phyloP scores from a whole-genome alignment of 2,797 vertebrate species.

The Microchirus variegatus region DNA sequence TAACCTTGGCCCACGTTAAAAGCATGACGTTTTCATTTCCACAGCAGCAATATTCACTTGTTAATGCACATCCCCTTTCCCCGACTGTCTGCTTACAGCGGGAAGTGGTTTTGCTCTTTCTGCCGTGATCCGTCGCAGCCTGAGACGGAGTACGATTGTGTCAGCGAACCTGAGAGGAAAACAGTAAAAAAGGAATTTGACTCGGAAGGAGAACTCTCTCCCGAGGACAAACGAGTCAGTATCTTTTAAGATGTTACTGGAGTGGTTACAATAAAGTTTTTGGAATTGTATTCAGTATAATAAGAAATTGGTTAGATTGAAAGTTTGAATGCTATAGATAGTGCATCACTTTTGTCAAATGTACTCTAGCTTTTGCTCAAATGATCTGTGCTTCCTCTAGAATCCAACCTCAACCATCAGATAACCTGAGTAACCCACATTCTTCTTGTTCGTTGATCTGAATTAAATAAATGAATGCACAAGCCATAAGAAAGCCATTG shows the following conservation, averaged over 20 bases:
- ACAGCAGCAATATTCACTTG: conserved; percentile 2
- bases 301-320: not conserved
- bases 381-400: too few relatives aligned
- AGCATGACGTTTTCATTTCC: conserved; percentile 27
- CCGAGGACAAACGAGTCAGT: conserved; percentile 86
- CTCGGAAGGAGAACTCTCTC: conserved; percentile 46
- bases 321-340: not conserved
- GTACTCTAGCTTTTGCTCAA: too few relatives aligned
- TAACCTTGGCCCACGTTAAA: conserved; percentile 66
- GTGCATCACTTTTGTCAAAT: too few relatives aligned
- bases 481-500: too few relatives aligned
- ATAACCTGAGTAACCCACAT: too few relatives aligned
- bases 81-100: conserved; percentile 70
- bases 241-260: not conserved
- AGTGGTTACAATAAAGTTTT: not conserved
- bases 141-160: conserved; percentile 85
- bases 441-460: too few relatives aligned
- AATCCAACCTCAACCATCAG: too few relatives aligned
- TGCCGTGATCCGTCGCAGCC: conserved; percentile 83
- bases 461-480: too few relatives aligned
- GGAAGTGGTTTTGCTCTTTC: conserved; percentile 88
- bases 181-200: conserved; percentile 58
- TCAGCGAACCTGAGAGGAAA: conserved; percentile 77
- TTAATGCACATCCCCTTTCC: conserved; percentile 4
- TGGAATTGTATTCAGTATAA: not conserved